Evolutionary conservation across 2,113 vertebrate species (phyloP), one percentile per base, ranked within the genome.

Genomic region (Melozone crissalis): DNA sequence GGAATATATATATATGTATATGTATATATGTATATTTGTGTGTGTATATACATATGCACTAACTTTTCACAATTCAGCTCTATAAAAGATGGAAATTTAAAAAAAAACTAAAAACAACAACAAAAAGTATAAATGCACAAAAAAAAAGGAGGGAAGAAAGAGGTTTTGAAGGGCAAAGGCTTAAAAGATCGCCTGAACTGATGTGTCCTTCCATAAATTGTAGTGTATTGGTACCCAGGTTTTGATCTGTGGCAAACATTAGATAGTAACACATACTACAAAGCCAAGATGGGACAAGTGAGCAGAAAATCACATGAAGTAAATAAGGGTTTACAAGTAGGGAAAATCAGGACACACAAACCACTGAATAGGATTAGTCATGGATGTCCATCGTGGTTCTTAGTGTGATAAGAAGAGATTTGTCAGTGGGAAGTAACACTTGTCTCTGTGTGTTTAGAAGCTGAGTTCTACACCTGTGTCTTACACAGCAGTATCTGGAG

Each of bases 81-180:
- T 58, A 33, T 71, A 41, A 86, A 83, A 51, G 20, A 41, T n/a
- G 22, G 23, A 58, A 51, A 72, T 18, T 10, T 2, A 12, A 54
- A 63, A 44, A 43, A 30, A 21, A 54, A 58, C 39, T n/a, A 44
- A 49, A 27, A 49, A 35, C 39, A 24, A 11, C 49, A 51, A 54
- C 16, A 54, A 54, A 28, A 54, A 54, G 30, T 17, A 11, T 10
- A 58, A 51, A 72, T 10, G 18, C 52, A 41, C 17, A 44, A 31
- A 54, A 23, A 8, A 12, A 13, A 15, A 4, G 3, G 4, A 4
- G 1, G 0, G 2, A 13, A 10, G 18, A 31, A 71, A 49, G 13
- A 66, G 2, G 63, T 68, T 93, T 84, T 39, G 58, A 80, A 63
- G 41, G 72, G 43, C 30, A 63, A 39, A 55, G 35, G 3, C 13